phyloP scores from a whole-genome alignment of 2,888 invertebrate genomes.

The Amphipyra berbera region DNA sequence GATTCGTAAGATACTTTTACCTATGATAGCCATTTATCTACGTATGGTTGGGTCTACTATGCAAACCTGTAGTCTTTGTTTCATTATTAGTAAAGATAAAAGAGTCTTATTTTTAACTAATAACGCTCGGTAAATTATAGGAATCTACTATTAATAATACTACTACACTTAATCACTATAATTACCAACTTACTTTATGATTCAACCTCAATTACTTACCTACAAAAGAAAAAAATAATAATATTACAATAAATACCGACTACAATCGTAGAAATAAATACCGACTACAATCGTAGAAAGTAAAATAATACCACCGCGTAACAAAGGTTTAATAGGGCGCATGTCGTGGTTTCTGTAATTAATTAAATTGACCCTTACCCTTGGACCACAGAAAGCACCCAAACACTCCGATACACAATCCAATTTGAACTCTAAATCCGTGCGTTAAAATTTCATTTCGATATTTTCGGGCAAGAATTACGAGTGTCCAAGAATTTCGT shows the following conservation, averaged over 20 bases:
- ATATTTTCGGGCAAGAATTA: slow-evolving; percentile 57
- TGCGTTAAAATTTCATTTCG: slow-evolving; percentile 64
- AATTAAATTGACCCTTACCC: slow-evolving; percentile 84
- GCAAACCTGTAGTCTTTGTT: too few relatives aligned
- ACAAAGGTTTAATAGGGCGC: slow-evolving; percentile 81
- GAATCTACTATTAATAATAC: too few relatives aligned
- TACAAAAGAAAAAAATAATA: slow-evolving; percentile 58
- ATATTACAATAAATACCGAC: slow-evolving; percentile 68
- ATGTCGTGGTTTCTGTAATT: slow-evolving; percentile 82
- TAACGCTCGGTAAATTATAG: too few relatives aligned
- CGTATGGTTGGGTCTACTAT: too few relatives aligned
- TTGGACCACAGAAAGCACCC: slow-evolving; percentile 70
- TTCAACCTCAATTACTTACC: too few relatives aligned
- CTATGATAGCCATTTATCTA: too few relatives aligned
- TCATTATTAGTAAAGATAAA: too few relatives aligned
- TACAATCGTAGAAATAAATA: slow-evolving; percentile 68
- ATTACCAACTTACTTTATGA: too few relatives aligned
- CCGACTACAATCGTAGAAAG: slow-evolving; percentile 64
- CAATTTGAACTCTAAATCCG: slow-evolving; percentile 70
- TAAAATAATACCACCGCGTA: slow-evolving; percentile 74
- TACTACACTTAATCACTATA: too few relatives aligned
- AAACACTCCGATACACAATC: slow-evolving; percentile 57
- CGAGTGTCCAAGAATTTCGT: slow-evolving; percentile 75
- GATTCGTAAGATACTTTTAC: too few relatives aligned
- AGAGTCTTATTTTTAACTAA: too few relatives aligned